phyloP scores from a whole-genome alignment of 2,888 invertebrate genomes.

The Drosophila borealis region DNA sequence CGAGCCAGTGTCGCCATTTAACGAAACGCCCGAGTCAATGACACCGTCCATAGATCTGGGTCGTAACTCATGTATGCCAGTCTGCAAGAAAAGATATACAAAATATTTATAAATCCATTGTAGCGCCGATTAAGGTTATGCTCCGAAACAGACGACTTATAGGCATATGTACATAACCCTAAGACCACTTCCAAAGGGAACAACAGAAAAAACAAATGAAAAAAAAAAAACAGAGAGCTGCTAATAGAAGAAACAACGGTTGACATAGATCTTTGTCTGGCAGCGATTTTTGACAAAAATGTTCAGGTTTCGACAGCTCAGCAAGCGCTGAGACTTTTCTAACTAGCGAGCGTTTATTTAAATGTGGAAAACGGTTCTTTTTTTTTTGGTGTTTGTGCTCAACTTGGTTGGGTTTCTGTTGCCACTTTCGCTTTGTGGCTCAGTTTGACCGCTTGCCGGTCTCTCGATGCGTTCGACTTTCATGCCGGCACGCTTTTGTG shows the following conservation, averaged over 20 bases:
- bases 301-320: constrained; percentile 27
- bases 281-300: constrained; percentile 41
- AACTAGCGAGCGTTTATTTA: constrained; percentile 61
- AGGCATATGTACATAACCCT: not conserved
- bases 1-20: constrained; percentile 83
- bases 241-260: constrained; percentile 41
- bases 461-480: constrained; percentile 58
- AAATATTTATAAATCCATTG: constrained; percentile 1
- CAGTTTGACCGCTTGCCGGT: constrained; percentile 23
- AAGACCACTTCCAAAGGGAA: constrained; percentile 8
- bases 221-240: constrained; percentile 3
- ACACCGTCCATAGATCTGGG: constrained; percentile 84
- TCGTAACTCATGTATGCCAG: constrained; percentile 83
- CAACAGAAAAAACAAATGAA: constrained; percentile 4
- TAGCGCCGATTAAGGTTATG: not conserved
- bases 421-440: constrained; percentile 42
- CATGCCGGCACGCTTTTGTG: constrained; percentile 47
- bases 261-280: constrained; percentile 52
- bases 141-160: not conserved
- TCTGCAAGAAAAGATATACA: constrained; percentile 68
- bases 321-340: constrained; percentile 40
- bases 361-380: constrained; percentile 76
- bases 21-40: constrained; percentile 83
- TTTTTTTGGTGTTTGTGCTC: constrained; percentile 22
- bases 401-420: constrained; percentile 31